Evolutionary conservation across 2,888 invertebrate genomes (phyloP).

Genomic region (Furcula furcula): DNA sequence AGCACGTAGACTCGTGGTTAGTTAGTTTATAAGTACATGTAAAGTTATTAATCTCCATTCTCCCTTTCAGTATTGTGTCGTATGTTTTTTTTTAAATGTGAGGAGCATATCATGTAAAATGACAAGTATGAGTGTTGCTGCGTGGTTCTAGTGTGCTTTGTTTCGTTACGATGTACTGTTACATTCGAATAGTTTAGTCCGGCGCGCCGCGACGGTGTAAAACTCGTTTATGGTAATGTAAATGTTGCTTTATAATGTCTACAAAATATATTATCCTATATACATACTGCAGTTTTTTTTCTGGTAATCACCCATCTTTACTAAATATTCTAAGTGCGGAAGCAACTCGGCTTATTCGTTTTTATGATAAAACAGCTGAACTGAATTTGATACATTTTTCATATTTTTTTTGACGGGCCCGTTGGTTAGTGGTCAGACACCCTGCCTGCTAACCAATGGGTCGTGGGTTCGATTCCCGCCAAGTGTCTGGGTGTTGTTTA

Average conservation of each 20-base stretch:
- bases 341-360: too few relatives aligned
- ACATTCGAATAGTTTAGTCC: constrained; percentile 77
- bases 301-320: neutral
- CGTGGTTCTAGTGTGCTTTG: constrained; percentile 44
- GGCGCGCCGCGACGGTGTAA: constrained; percentile 54
- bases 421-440: too few relatives aligned
- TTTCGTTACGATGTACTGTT: constrained; percentile 74
- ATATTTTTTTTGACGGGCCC: too few relatives aligned
- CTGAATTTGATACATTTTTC: too few relatives aligned
- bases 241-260: constrained; percentile 83
- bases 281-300: constrained; percentile 61
- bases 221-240: constrained; percentile 78
- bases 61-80: constrained; percentile 79
- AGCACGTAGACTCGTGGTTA: constrained; percentile 74
- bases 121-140: constrained; percentile 34
- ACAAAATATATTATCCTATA: constrained; percentile 81
- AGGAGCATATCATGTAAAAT: constrained; percentile 51
- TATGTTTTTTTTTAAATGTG: constrained; percentile 65
- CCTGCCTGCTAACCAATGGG: too few relatives aligned
- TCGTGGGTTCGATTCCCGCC: neutral
- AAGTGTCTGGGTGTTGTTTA: too few relatives aligned
- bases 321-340: too few relatives aligned
- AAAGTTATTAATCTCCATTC: constrained; percentile 78
- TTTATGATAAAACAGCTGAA: too few relatives aligned
- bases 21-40: constrained; percentile 77